A percentile compares a stretch with the other conserved stretches of the same genome.
Conservation (phyloP, 2,888 invertebrate genomes). For the Carabus problematicus region DNA sequence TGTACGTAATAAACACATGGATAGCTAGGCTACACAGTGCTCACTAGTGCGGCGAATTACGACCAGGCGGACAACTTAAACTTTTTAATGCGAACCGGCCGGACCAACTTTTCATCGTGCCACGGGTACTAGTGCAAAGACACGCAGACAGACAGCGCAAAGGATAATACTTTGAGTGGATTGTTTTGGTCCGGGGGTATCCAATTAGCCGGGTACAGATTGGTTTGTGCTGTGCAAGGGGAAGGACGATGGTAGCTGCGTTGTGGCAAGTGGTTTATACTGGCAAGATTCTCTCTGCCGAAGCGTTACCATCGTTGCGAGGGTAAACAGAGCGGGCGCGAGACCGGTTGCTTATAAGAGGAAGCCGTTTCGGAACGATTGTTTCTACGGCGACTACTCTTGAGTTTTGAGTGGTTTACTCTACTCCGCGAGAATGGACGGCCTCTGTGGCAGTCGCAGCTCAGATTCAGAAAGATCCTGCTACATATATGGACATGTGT, state of each 20-base stretch:
- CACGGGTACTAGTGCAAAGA: not conserved
- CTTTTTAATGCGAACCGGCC: constrained; percentile 16
- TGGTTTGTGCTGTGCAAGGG: constrained; percentile 15
- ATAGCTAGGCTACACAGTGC: not conserved
- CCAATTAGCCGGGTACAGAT: constrained; percentile 26
- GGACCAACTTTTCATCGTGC: constrained; percentile 15
- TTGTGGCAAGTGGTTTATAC: constrained; percentile 5
- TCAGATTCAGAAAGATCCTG: not conserved
- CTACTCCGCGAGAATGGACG: not conserved
- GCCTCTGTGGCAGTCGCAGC: not conserved
- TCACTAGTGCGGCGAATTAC: not conserved
- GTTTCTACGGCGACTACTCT: constrained; percentile 36
- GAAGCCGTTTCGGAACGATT: constrained; percentile 10
- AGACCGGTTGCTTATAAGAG: not conserved
- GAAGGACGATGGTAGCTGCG: constrained; percentile 1
- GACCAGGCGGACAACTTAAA: constrained; percentile 3
- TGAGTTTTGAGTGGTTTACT: constrained; percentile 40
- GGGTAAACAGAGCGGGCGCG: not conserved
- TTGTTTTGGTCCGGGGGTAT: constrained; percentile 24
- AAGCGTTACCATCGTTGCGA: constrained; percentile 10
- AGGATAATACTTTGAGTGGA: constrained; percentile 26
- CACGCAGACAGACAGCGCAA: not conserved
- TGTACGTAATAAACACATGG: constrained; percentile 22
- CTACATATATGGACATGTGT: too few relatives aligned
- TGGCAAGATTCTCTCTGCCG: not conserved